A percentile compares a stretch with the other conserved stretches of the same genome.
Evolutionary conservation across 2,797 vertebrate species (phyloP).

Genomic region (Allobates femoralis): DNA sequence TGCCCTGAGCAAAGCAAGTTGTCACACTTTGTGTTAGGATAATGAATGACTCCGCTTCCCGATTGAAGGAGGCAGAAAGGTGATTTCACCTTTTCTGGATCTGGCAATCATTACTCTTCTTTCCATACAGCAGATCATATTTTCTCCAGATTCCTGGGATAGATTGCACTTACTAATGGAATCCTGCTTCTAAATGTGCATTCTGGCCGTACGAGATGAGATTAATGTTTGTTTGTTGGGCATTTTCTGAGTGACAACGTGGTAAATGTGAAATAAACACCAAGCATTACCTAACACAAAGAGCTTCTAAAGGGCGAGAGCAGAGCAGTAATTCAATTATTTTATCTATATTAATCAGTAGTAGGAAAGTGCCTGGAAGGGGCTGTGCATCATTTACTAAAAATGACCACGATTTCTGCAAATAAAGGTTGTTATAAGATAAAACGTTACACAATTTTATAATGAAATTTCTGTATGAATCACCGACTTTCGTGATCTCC

Average conservation of each 20-base stretch:
- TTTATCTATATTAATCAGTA: conserved; percentile 45
- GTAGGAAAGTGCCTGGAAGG: background rate
- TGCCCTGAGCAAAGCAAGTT: background rate
- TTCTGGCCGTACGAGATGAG: conserved; percentile 21
- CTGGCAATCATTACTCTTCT: background rate
- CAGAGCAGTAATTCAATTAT: conserved; percentile 54
- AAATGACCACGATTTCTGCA: no score
- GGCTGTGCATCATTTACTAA: background rate
- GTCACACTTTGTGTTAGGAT: background rate
- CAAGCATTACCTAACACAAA: conserved; percentile 53
- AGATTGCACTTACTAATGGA: conserved; percentile 41
- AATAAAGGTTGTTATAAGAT: no score
- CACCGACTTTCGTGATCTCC: no score
- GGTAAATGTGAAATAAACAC: conserved; percentile 48
- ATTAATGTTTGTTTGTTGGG: conserved; percentile 30
- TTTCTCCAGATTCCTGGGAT: conserved; percentile 4
- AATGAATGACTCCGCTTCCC: background rate
- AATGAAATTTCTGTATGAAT: no score
- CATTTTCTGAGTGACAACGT: conserved; percentile 40
- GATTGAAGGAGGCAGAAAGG: background rate
- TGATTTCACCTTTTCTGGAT: background rate
- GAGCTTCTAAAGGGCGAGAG: conserved; percentile 45
- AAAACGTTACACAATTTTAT: no score
- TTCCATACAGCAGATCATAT: background rate
- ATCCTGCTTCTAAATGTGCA: conserved; percentile 42